phyloP scores from a whole-genome alignment of 2,888 invertebrate genomes.

The Drosophila cognata region DNA sequence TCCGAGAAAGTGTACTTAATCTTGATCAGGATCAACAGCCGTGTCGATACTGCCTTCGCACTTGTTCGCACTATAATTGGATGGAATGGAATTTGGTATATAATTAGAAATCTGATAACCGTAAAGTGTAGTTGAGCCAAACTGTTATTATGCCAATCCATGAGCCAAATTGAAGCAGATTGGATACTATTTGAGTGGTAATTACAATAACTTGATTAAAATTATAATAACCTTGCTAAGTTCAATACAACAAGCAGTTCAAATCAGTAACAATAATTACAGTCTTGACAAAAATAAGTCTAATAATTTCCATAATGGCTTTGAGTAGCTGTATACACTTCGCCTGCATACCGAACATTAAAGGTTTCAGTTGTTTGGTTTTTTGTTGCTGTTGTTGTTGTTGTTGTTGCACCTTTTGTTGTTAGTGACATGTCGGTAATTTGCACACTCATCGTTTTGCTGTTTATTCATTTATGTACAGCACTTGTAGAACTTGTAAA shows the following conservation, averaged over 20 bases:
- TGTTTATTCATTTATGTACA: constrained; percentile 62
- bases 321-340: constrained; percentile 11
- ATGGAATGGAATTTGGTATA: constrained; percentile 32
- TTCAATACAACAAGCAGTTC: background rate
- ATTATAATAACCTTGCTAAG: background rate
- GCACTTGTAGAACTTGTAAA: constrained; percentile 63
- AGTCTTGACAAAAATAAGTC: constrained; percentile 4
- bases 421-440: constrained; percentile 57
- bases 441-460: constrained; percentile 48
- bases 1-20: background rate
- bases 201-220: background rate
- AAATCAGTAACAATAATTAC: constrained; percentile 7
- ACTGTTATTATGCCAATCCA: constrained; percentile 3
- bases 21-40: background rate
- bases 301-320: constrained; percentile 27
- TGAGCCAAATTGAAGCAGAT: background rate
- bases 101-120: constrained; percentile 31
- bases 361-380: background rate
- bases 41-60: background rate
- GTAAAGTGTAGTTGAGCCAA: constrained; percentile 8
- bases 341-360: constrained; percentile 1
- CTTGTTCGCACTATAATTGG: background rate
- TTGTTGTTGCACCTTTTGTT: constrained; percentile 16
- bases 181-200: background rate
- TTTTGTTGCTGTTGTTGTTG: constrained; percentile 1